A percentile compares a stretch with the other conserved stretches of the same genome.
phyloP scores from a whole-genome alignment of 2,888 invertebrate genomes.

The Hyposoter dolosus region DNA sequence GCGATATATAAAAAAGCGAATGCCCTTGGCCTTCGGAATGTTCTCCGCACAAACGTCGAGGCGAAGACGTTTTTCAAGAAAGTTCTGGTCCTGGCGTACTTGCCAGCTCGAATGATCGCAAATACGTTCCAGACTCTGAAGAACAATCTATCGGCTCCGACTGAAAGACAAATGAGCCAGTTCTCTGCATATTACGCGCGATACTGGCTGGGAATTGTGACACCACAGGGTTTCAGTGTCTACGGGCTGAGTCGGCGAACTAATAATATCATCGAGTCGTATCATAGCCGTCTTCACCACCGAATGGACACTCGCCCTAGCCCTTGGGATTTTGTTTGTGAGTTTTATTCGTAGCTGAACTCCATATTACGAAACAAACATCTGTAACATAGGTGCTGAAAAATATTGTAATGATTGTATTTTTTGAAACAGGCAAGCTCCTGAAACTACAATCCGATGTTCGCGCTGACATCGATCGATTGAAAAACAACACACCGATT shows the following conservation, averaged over 20 bases:
- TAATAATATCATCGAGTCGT: no score
- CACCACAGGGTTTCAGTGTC: conserved; percentile 8
- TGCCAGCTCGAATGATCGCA: not conserved
- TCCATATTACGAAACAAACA: no score
- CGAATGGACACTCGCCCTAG: conserved; percentile 27
- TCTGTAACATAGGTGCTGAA: no score
- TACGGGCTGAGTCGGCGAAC: conserved; percentile 11
- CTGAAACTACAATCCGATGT: conserved; percentile 32
- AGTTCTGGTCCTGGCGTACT: conserved; percentile 15
- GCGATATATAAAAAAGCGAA: conserved; percentile 22
- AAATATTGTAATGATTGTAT: no score
- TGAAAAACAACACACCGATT: conserved; percentile 32
- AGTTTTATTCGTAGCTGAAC: no score
- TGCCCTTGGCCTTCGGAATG: not conserved
- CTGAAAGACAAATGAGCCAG: not conserved
- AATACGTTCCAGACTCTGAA: not conserved
- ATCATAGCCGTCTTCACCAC: conserved; percentile 7
- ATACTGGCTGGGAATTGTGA: conserved; percentile 26
- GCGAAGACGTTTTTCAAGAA: conserved; percentile 6
- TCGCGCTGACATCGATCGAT: conserved; percentile 18
- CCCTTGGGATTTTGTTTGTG: conserved; percentile 30
- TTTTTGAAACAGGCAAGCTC: conserved; percentile 44
- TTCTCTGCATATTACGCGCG: not conserved
- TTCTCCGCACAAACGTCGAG: not conserved
- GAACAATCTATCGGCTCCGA: not conserved